Base-by-base conservation (phyloP, 2,888 invertebrate species). In the Oscheius onirici region DNA sequence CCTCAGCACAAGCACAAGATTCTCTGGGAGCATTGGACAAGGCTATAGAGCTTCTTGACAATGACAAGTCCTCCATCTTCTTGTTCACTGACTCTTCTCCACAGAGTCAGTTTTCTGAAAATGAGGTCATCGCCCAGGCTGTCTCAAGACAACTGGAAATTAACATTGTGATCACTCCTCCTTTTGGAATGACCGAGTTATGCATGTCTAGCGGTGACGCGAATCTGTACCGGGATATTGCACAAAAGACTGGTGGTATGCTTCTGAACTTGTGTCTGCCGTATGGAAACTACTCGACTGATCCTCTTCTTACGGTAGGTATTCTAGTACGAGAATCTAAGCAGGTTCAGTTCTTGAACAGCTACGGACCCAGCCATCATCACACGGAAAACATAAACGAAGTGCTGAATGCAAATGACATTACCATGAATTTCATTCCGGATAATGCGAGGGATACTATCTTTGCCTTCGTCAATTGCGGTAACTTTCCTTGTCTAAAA, bases 51-150 rank as follows among this genome's bases (percentile, higher is more conserved):
- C 71, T 73, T 0, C 69, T 78, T 66, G 73, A 73, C 49, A 70
- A 72, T 52, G 78, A 78, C 44, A 78, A 78, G 51, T 76, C 76
- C 0, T 76, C 78, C 34, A 75, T 78, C 26, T 76, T 78, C 67
- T 66, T 78, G 43, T 78, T 78, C 72, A 71, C 74, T 5, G 75
- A 74, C 55, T 69, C 78, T 10, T 43, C 67, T 10, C 41, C 52
- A 22, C 52, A 69, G 24, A 46, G 34, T 17, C 26, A 17, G 24
- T 15, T 34, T 69, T 3, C 28, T n/a, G 58, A 72, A 40, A 44
- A 71, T 11, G 75, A 75, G 46, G 71, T 77, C 52, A 61, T 77
- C 26, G 57, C 54, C 6, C 10, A 40, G 15, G 70, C 70, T 11
- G 44, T 63, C 5, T 72, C 71, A 13, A 66, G 76, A 28, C 73